Conservation (phyloP, 2,113 vertebrate species). For the Aspidoscelis tigris region DNA sequence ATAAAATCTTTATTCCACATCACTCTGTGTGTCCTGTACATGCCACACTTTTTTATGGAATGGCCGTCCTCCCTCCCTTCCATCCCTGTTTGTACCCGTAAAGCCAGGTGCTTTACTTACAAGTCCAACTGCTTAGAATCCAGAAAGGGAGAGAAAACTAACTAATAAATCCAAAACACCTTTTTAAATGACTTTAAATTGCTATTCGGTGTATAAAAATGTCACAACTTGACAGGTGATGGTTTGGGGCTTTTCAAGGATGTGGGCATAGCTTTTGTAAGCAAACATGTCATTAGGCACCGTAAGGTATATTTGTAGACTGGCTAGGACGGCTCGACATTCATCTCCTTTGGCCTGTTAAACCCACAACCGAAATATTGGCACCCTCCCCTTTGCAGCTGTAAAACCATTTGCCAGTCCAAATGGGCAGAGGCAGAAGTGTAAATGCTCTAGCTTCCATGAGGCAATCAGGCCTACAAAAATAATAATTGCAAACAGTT, state of each 20-base stretch:
- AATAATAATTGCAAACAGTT: background rate
- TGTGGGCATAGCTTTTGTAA: background rate
- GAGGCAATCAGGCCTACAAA: background rate
- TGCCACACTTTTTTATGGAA: background rate
- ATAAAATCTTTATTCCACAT: constrained; percentile 16
- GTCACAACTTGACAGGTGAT: constrained; percentile 17
- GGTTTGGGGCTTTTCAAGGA: constrained; percentile 13
- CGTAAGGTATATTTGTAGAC: background rate
- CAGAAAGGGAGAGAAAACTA: constrained; percentile 18
- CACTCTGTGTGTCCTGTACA: constrained; percentile 11
- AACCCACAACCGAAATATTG: constrained; percentile 1
- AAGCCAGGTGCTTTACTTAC: constrained; percentile 11
- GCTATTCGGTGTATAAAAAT: constrained; percentile 30
- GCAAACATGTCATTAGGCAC: background rate
- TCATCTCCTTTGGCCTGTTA: background rate
- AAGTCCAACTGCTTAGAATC: background rate
- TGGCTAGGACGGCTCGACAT: background rate
- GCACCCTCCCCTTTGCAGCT: constrained; percentile 26
- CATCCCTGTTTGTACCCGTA: constrained; percentile 1
- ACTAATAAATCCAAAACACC: constrained; percentile 31
- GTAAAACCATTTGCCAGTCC: constrained; percentile 50
- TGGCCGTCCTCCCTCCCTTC: too few relatives aligned
- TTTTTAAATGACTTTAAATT: constrained; percentile 30
- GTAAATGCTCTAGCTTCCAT: background rate
- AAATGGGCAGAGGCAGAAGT: constrained; percentile 23